Conservation (phyloP, 1,140 invertebrate genomes). For the Asobara japonica region DNA sequence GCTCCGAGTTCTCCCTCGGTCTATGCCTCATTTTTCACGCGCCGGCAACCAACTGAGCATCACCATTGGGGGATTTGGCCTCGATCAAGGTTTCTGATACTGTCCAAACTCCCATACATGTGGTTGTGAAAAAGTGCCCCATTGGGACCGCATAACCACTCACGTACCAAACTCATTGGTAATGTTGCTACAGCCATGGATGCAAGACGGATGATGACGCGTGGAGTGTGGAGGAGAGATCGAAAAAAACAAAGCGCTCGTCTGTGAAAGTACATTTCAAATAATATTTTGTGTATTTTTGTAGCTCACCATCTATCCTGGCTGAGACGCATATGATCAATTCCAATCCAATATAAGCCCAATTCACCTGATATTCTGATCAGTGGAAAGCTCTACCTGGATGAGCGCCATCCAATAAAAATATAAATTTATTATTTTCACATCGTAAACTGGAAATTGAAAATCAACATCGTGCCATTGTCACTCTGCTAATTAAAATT, state of each 20-base stretch:
- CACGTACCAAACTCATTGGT: slow-evolving; percentile 29
- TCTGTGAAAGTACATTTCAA: not conserved
- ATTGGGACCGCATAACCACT: slow-evolving; percentile 32
- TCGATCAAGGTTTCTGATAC: slow-evolving; percentile 38
- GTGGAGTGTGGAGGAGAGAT: not conserved
- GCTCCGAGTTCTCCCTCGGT: not conserved
- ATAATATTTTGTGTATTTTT: not conserved
- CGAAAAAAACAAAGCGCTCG: not conserved
- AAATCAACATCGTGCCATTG: slow-evolving; percentile 5
- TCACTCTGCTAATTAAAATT: not conserved
- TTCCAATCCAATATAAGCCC: no score
- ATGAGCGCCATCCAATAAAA: no score
- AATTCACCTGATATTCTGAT: no score
- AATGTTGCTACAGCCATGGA: not conserved
- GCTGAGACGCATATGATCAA: no score
- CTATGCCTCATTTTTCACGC: not conserved
- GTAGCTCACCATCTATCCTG: not conserved
- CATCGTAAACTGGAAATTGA: not conserved
- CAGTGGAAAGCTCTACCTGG: no score
- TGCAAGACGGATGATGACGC: not conserved
- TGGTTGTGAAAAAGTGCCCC: slow-evolving; percentile 44
- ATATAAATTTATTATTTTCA: not conserved
- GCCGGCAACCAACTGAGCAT: not conserved
- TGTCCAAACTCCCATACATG: slow-evolving; percentile 42
- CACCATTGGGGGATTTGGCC: not conserved